These are phyloP conservation scores for Pardosa pseudoannulata DNA, from an alignment of 2,888 invertebrate species.

Conservation along the genomic window DNA sequence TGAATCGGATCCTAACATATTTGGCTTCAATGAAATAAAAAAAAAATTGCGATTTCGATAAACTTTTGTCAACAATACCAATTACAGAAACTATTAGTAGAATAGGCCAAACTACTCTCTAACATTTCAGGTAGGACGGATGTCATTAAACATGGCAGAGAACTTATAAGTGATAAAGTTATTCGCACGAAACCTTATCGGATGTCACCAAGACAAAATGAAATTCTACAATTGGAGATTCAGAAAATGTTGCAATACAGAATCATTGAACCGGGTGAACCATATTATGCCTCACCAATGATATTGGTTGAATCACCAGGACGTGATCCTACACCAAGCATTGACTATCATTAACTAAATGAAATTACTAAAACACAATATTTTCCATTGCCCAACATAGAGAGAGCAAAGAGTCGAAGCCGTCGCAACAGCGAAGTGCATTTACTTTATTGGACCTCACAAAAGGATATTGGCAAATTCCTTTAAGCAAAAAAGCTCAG, in stretches of 20 bases:
- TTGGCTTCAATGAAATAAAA: too few relatives aligned
- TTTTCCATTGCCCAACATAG: slow-evolving; percentile 16
- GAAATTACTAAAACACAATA: neutral
- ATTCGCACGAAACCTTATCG: neutral
- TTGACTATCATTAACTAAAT: slow-evolving; percentile 5
- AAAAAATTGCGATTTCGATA: too few relatives aligned
- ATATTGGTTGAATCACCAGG: slow-evolving; percentile 14
- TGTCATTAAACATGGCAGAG: slow-evolving; percentile 29
- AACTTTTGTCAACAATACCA: neutral
- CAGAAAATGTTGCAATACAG: neutral
- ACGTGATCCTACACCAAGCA: neutral
- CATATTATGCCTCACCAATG: slow-evolving; percentile 28
- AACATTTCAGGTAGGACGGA: slow-evolving; percentile 18
- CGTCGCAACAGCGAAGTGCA: neutral
- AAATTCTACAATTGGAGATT: slow-evolving; percentile 10
- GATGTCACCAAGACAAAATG: slow-evolving; percentile 1
- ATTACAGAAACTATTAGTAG: neutral
- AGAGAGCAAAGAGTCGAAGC: neutral
- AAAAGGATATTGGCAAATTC: slow-evolving; percentile 32
- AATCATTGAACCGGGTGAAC: slow-evolving; percentile 17
- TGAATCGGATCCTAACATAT: too few relatives aligned
- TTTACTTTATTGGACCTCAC: neutral
- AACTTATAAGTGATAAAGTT: neutral
- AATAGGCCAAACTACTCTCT: slow-evolving; percentile 8
- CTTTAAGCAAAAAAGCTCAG: neutral